Percentiles rank a stretch among this genome's conserved stretches.
These are phyloP conservation scores for Esox masquinongy DNA, from an alignment of 2,797 vertebrate species.

Conservation along the genomic window DNA sequence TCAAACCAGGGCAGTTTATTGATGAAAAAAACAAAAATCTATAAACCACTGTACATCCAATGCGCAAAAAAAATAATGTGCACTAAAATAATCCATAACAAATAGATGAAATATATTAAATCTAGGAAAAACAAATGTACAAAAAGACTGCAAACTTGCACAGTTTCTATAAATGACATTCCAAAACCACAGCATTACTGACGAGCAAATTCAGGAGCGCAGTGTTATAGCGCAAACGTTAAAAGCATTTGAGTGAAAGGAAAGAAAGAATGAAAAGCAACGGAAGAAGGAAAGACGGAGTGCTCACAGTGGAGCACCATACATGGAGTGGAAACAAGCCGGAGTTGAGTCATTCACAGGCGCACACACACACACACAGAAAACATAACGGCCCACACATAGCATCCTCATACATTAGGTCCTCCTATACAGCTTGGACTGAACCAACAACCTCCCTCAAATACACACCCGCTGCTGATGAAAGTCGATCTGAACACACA, in stretches of 20 bases:
- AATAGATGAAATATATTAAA: conserved; percentile 51
- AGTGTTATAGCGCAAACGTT: conserved; percentile 31
- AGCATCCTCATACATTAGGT: conserved; percentile 14
- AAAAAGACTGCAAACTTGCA: background rate
- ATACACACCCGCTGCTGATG: conserved; percentile 5
- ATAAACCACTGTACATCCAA: background rate
- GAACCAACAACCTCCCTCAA: conserved; percentile 15
- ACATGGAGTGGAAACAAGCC: conserved; percentile 78
- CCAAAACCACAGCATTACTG: conserved; percentile 4
- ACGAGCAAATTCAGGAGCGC: conserved; percentile 29
- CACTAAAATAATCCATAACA: conserved; percentile 22
- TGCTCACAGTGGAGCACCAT: conserved; percentile 69
- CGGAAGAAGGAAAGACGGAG: conserved; percentile 21
- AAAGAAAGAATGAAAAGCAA: conserved; percentile 21
- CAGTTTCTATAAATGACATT: background rate
- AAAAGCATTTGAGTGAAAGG: conserved; percentile 17
- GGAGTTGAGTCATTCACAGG: conserved; percentile 55
- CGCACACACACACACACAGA: conserved; percentile 28
- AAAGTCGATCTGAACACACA: conserved; percentile 6
- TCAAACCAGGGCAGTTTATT: conserved; percentile 2
- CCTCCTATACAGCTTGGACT: background rate
- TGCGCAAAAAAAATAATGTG: background rate
- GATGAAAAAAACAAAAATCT: background rate
- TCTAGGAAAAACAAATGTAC: background rate
- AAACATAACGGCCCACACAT: conserved; percentile 15